These are phyloP conservation scores for Phanerotoma sp. DNA, from an alignment of 2,888 invertebrate species.

Conservation along the genomic window DNA sequence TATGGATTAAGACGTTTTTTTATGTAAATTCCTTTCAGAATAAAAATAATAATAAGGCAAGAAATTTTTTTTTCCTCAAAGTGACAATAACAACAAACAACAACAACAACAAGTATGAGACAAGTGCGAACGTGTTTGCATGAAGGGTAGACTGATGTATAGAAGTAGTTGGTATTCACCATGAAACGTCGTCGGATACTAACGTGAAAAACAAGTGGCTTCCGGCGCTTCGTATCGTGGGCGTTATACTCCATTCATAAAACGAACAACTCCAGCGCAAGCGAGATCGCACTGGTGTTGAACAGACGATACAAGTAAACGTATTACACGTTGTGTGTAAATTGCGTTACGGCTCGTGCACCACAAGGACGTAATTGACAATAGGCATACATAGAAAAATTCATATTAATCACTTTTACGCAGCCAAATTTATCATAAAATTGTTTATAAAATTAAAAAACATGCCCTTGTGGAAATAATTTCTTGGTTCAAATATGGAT, in stretches of 20 bases:
- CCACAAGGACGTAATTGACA: conserved; percentile 24
- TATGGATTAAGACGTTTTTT: no score
- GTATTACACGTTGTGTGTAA: conserved; percentile 21
- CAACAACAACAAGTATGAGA: not conserved
- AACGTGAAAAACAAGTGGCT: conserved; percentile 39
- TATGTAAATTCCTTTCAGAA: not conserved
- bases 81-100: no score
- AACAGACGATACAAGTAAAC: conserved; percentile 2
- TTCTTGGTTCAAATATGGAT: no score
- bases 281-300: conserved; percentile 22
- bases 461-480: no score
- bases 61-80: no score
- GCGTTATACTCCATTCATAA: conserved; percentile 41
- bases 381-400: no score
- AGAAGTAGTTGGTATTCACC: conserved; percentile 36
- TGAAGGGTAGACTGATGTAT: not conserved
- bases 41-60: not conserved
- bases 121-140: conserved; percentile 6
- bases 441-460: no score
- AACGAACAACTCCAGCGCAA: conserved; percentile 35
- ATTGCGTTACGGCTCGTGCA: conserved; percentile 28
- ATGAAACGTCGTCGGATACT: conserved; percentile 32
- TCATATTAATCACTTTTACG: no score
- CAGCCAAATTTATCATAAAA: no score
- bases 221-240: conserved; percentile 36